A percentile compares a stretch with the other conserved stretches of the same genome.
These are phyloP conservation scores for Notamacropus eugenii DNA, from an alignment of 2,797 vertebrate genomes.

Conservation along the genomic window DNA sequence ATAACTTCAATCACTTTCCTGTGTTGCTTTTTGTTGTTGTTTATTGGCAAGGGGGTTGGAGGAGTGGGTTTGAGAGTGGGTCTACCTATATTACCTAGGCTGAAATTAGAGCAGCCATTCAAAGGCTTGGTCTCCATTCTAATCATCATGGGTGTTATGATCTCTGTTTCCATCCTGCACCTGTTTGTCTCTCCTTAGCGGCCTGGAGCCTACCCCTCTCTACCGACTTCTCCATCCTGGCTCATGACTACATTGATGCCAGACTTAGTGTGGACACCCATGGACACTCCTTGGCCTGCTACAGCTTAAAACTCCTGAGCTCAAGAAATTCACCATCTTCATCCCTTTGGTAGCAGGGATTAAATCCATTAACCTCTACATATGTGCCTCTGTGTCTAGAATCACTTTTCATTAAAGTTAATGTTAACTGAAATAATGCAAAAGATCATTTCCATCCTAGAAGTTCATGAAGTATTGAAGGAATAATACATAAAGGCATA, in stretches of 20 bases:
- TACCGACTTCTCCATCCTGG: neutral
- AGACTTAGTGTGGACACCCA: neutral
- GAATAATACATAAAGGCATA: slow-evolving; percentile 38
- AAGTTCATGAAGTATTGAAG: slow-evolving; percentile 59
- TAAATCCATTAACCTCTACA: neutral
- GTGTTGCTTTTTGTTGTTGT: neutral
- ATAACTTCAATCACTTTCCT: neutral
- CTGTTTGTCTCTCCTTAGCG: neutral
- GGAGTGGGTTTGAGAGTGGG: neutral
- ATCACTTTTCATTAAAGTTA: slow-evolving; percentile 64
- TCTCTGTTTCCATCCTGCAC: neutral
- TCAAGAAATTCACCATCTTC: neutral
- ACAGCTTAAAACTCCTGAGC: neutral
- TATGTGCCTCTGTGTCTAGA: neutral
- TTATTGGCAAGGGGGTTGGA: too few species aligned
- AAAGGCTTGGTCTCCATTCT: neutral
- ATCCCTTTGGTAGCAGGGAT: neutral
- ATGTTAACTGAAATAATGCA: slow-evolving; percentile 73
- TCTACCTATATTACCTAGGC: neutral
- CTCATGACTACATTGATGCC: neutral
- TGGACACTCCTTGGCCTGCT: neutral
- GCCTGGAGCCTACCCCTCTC: neutral
- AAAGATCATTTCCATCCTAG: slow-evolving; percentile 27
- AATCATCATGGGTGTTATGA: neutral
- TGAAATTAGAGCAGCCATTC: neutral